phyloP scores from a whole-genome alignment of 2,113 vertebrate genomes.

The Onychostoma macrolepis region DNA sequence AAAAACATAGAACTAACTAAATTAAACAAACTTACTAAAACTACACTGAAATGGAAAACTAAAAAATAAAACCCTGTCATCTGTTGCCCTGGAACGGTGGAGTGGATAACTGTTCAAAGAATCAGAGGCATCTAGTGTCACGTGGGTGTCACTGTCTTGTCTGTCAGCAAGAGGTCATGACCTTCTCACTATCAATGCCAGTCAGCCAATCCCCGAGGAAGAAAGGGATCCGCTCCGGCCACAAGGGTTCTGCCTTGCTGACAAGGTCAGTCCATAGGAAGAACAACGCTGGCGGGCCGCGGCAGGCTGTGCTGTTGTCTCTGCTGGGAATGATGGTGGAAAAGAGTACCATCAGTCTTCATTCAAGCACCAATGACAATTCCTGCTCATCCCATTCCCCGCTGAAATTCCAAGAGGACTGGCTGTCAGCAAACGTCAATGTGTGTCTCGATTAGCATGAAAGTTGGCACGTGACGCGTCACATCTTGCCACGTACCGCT shows the following conservation, averaged over 20 bases:
- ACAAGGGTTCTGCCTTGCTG: constrained; percentile 66
- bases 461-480: constrained; percentile 8
- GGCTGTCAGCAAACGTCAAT: not conserved
- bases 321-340: constrained; percentile 45
- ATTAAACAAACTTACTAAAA: not conserved
- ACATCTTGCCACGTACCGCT: not conserved
- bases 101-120: not conserved
- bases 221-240: constrained; percentile 62
- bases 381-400: constrained; percentile 7
- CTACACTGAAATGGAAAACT: not conserved
- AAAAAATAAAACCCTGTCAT: not conserved
- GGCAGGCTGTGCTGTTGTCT: constrained; percentile 52
- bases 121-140: constrained; percentile 62
- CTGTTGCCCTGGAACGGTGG: not conserved
- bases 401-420: constrained; percentile 33
- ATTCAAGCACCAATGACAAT: constrained; percentile 30
- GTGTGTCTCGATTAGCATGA: constrained; percentile 22
- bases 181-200: constrained; percentile 70
- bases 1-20: not conserved
- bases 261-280: constrained; percentile 59
- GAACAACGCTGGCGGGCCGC: constrained; percentile 60
- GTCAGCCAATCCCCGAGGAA: constrained; percentile 61
- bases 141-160: constrained; percentile 55
- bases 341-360: constrained; percentile 33
- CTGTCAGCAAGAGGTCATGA: constrained; percentile 71